Evolutionary conservation across 2,888 invertebrate genomes (phyloP), one percentile per base, ranked within the genome.

Genomic region (Craniophora ligustri): DNA sequence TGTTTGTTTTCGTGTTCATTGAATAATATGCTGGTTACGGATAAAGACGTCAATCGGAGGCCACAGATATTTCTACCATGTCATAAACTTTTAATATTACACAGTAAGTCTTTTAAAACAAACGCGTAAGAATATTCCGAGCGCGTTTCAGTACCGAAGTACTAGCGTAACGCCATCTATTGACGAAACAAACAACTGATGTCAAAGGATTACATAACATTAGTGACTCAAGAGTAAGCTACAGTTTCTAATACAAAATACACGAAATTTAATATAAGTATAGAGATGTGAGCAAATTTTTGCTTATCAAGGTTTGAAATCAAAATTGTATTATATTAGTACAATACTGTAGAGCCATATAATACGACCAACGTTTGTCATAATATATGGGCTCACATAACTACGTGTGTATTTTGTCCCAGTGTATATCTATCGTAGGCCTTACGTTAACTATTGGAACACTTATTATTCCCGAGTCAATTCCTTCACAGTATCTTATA

Each of bases 401-500:
- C n/a, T n/a, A n/a, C n/a, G n/a, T n/a, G n/a, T n/a, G n/a, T n/a
- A n/a, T 26, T 10, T 19, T 64, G 57, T 34, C n/a, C 11, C 2
- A 2, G 45, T 30, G 28, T 56, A 64, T 26, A 45, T 15, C 36
- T 64, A 69, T 34, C 23, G 35, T 45, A 55, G 46, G 50, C 53
- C 67, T 75, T 53, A 70, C 34, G 42, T 46, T 54, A 57, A 31
- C 40, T 56, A 55, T 49, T 45, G 60, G 44, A 72, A 58, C 69
- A 68, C 76, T 75, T 63, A 68, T 31, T 51, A 46, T 58, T 46
- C 21, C 45, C 50, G 34, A 76, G 56, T 64, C 78, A 79, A 79
- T 79, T 79, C 78, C 78, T 69, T 67, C 48, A 65, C 59, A 65
- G 51, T 69, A 62, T 57, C 54, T 75, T 63, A 50, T 21, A 53